phyloP scores from a whole-genome alignment of 2,888 invertebrate genomes.

The Helobdella robusta region DNA sequence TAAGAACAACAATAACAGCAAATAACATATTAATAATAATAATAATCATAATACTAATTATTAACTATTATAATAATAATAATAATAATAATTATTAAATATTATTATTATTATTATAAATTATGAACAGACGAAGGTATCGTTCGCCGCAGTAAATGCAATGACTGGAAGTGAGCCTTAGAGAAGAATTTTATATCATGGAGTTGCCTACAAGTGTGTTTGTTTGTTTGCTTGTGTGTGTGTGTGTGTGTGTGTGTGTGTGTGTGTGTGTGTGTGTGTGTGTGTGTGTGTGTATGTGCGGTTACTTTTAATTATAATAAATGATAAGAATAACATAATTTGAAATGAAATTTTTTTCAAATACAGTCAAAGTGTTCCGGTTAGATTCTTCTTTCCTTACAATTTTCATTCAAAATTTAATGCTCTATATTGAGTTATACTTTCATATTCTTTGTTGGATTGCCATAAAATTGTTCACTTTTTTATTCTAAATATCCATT shows the following conservation, averaged over 20 bases:
- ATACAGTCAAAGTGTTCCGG: constrained; percentile 49
- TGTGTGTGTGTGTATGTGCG: too few relatives aligned
- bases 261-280: too few relatives aligned
- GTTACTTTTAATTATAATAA: too few relatives aligned
- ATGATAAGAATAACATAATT: neutral
- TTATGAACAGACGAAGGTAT: constrained; percentile 40
- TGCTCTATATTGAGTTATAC: constrained; percentile 1
- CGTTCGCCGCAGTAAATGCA: constrained; percentile 59
- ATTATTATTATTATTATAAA: too few relatives aligned
- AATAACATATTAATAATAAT: too few relatives aligned
- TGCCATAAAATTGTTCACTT: too few relatives aligned
- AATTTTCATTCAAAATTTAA: constrained; percentile 10
- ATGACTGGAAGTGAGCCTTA: constrained; percentile 54
- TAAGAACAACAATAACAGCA: too few relatives aligned
- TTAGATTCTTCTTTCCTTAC: constrained; percentile 38
- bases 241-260: too few relatives aligned
- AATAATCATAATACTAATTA: too few relatives aligned
- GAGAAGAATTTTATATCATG: constrained; percentile 57
- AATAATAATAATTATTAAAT: too few relatives aligned
- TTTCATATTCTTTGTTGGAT: neutral
- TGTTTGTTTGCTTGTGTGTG: neutral
- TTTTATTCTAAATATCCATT: neutral
- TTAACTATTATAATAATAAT: too few relatives aligned
- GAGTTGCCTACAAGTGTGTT: constrained; percentile 63
- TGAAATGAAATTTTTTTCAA: neutral